These are phyloP conservation scores for Nycticebus coucang DNA, from an alignment of 2,113 vertebrate genomes.

Conservation along the genomic window DNA sequence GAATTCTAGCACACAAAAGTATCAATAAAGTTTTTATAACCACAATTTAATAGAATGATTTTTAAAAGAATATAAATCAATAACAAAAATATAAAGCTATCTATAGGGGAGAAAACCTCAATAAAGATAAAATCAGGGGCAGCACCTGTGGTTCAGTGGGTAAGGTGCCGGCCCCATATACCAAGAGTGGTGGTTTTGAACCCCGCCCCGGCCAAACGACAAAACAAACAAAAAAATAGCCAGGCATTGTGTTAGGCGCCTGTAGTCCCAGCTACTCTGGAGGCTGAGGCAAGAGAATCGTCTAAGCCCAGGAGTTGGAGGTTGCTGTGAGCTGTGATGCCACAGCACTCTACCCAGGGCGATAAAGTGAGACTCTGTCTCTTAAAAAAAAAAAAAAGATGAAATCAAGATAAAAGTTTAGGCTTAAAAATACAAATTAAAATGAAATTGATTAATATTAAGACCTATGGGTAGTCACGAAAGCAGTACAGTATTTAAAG, in stretches of 20 bases:
- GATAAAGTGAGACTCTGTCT: no score
- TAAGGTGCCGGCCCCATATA: no score
- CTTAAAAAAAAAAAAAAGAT: background rate
- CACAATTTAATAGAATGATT: background rate
- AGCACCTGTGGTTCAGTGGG: no score
- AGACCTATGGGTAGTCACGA: background rate
- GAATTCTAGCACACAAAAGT: background rate
- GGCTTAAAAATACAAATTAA: background rate
- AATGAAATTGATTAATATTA: background rate
- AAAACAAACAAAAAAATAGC: no score
- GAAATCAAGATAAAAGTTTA: constrained; percentile 17
- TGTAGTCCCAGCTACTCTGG: no score
- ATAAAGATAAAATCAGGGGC: constrained; percentile 6
- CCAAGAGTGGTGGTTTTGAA: no score
- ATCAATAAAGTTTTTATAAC: background rate
- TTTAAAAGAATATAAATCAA: constrained; percentile 24
- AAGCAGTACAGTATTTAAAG: background rate
- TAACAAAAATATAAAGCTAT: background rate
- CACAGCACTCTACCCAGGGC: no score
- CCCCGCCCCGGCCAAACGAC: no score
- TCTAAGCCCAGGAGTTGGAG: no score
- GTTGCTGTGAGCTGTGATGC: no score
- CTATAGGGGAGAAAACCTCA: background rate
- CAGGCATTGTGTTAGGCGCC: no score
- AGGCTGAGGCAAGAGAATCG: no score